Conservation (phyloP, 2,888 invertebrate species). For the Petrophora chlorosata region DNA sequence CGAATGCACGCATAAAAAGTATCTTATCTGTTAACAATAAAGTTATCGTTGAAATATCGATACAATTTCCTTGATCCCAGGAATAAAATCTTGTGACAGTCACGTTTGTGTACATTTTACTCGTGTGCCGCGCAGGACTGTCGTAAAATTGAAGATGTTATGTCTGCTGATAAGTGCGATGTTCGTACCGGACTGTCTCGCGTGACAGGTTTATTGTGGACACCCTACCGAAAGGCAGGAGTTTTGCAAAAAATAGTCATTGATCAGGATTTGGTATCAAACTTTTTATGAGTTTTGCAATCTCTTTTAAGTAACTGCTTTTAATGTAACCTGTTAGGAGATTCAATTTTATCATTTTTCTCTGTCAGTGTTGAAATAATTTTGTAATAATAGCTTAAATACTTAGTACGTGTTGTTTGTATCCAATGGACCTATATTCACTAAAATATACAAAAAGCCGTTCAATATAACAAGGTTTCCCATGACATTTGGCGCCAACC, state of each 20-base stretch:
- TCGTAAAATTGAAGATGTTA: constrained; percentile 81
- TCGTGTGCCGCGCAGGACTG: constrained; percentile 68
- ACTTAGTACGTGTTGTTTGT: background rate
- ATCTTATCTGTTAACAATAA: constrained; percentile 71
- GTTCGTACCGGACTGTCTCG: constrained; percentile 72
- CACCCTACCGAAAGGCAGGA: constrained; percentile 70
- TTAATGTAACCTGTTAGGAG: constrained; percentile 14
- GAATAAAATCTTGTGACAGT: constrained; percentile 74
- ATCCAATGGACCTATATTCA: background rate
- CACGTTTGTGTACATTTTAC: constrained; percentile 78
- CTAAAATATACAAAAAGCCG: background rate
- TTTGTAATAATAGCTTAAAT: background rate
- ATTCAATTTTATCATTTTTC: background rate
- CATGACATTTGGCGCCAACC: constrained; percentile 51
- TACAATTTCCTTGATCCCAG: constrained; percentile 81
- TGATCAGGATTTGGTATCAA: constrained; percentile 38
- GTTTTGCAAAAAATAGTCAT: constrained; percentile 55
- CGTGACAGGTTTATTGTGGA: constrained; percentile 78
- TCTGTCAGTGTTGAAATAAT: background rate
- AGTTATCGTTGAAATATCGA: constrained; percentile 81
- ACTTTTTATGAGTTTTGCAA: constrained; percentile 30
- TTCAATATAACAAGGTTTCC: no score
- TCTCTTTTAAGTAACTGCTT: constrained; percentile 13
- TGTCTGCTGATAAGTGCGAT: constrained; percentile 78
- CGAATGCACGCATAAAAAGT: constrained; percentile 69